Base-by-base conservation (phyloP, 1,140 invertebrate species). In the Leptopilina boulardi region DNA sequence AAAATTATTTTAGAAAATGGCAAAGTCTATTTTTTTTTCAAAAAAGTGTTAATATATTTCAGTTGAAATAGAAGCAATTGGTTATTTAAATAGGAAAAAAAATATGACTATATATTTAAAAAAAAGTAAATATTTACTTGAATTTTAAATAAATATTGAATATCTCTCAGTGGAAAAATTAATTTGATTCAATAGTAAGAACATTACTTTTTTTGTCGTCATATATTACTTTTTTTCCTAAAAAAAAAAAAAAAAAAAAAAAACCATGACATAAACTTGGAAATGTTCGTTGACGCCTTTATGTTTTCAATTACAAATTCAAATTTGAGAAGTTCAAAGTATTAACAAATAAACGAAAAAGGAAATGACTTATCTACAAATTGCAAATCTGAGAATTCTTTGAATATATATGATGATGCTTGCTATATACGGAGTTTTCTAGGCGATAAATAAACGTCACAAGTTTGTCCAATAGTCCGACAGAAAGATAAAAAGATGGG, bases 371-470 rank as follows among this genome's bases (percentile, higher is more conserved):
- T 66, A 3, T 66, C 26, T 23, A 11, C 2, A 21, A 59, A 59
- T 59, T 66, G 23, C 26, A 66, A 66, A 30, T 34, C 26, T 26
- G 23, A 30, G 3, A 15, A 66, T 66, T 66, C 59, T n/a, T 66
- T 34, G 59, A 66, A 66, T 11, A 30, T n/a, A n/a, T n/a, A n/a
- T n/a, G n/a, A n/a, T 66, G 13, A 9, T 54, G 51, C 18, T 38
- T 9, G 34, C 30, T 66, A 13, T n/a, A n/a, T n/a, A 66, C 4
- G 23, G 23, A 30, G 56, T 23, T 66, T 66, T 30, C 15, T 34
- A 66, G 59, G 15, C 59, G 21, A 30, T 26, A 66, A 66, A 30
- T 30, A 66, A 66, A 66, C 59, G 59, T 66, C 59, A 66, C 26
- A 66, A 30, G 26, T 66, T 66, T 66, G 59, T 66, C 21, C 59